These are phyloP conservation scores for Sclerodermus sp. DNA, from an alignment of 2,888 invertebrate genomes.

Conservation along the genomic window DNA sequence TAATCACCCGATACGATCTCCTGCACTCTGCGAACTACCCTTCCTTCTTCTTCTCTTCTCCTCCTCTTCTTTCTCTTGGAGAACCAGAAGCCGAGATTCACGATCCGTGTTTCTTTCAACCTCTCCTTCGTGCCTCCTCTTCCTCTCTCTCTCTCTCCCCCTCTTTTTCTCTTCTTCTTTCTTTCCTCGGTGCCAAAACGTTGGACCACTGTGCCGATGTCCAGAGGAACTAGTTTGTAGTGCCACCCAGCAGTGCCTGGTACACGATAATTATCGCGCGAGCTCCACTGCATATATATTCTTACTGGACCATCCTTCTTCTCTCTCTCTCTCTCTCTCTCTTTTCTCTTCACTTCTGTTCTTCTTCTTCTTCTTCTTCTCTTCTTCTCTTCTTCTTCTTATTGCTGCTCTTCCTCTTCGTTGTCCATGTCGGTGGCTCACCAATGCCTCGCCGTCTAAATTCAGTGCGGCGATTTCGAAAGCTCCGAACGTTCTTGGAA, in stretches of 20 bases:
- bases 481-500: not conserved
- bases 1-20: slow-evolving; percentile 53
- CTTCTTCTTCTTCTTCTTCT: too few relatives aligned
- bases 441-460: not conserved
- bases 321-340: too few relatives aligned
- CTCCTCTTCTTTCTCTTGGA: slow-evolving; percentile 4
- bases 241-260: slow-evolving; percentile 9
- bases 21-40: slow-evolving; percentile 17
- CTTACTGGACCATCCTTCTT: not conserved
- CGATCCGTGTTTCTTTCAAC: not conserved
- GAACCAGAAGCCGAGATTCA: slow-evolving; percentile 1
- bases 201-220: not conserved
- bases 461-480: slow-evolving; percentile 11
- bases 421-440: not conserved
- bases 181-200: slow-evolving; percentile 20
- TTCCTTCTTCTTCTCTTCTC: slow-evolving; percentile 7
- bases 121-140: slow-evolving; percentile 4
- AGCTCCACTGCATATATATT: not conserved
- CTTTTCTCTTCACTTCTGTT: too few relatives aligned
- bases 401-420: not conserved
- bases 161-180: slow-evolving; percentile 7
- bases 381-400: too few relatives aligned
- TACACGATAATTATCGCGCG: slow-evolving; percentile 18
- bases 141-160: slow-evolving; percentile 3
- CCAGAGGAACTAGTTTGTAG: slow-evolving; percentile 19